Conservation (phyloP, 2,888 invertebrate genomes). For the Agrotis puta region DNA sequence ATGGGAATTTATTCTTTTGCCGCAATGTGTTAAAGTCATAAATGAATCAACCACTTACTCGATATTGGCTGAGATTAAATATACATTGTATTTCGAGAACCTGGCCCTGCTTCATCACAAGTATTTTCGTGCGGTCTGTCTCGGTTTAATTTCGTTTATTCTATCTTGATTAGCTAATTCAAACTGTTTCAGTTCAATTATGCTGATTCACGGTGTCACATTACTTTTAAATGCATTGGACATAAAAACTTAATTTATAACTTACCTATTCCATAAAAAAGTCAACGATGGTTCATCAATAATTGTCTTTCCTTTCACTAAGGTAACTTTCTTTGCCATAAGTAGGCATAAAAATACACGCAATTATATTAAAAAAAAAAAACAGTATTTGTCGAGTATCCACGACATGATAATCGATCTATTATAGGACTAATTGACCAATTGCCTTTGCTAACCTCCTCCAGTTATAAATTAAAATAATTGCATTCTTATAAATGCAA, state of each 20-base stretch:
- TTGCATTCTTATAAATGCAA: constrained; percentile 33
- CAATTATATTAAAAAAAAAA: constrained; percentile 27
- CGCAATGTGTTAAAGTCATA: constrained; percentile 26
- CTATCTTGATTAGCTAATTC: neutral
- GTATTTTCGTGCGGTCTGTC: constrained; percentile 22
- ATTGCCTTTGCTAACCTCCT: constrained; percentile 30
- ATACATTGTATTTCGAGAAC: constrained; percentile 16
- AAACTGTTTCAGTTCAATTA: neutral
- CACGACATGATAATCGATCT: constrained; percentile 27
- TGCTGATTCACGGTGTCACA: neutral
- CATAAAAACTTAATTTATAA: neutral
- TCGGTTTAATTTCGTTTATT: constrained; percentile 1
- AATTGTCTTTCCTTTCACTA: neutral
- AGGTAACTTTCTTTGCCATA: constrained; percentile 1
- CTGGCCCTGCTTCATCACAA: constrained; percentile 21
- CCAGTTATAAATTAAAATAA: constrained; percentile 51
- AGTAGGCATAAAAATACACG: constrained; percentile 30
- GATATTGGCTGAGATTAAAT: constrained; percentile 1
- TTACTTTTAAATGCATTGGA: neutral
- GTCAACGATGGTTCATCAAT: neutral
- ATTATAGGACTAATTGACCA: constrained; percentile 34
- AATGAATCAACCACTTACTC: constrained; percentile 15
- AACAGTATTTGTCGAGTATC: constrained; percentile 28
- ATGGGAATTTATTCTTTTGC: constrained; percentile 45
- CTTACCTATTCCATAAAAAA: neutral